Percentiles rank a stretch among this genome's conserved stretches.
These are phyloP conservation scores for Drosophila helvetica DNA, from an alignment of 2,888 invertebrate genomes.

Conservation along the genomic window DNA sequence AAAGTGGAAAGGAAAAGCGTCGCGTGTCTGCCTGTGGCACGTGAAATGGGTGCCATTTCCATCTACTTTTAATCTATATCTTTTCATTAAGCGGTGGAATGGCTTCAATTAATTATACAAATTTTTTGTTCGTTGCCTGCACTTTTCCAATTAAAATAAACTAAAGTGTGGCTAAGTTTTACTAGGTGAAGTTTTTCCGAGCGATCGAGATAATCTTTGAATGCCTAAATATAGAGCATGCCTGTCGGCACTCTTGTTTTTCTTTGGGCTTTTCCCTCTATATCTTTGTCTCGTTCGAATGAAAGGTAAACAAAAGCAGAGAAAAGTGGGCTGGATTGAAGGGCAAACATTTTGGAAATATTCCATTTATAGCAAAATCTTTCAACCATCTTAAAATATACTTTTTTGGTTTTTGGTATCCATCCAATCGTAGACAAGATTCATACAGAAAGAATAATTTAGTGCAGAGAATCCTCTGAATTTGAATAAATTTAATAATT, in stretches of 20 bases:
- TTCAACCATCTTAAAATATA: conserved; percentile 3
- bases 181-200: conserved; percentile 20
- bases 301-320: conserved; percentile 24
- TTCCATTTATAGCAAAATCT: conserved; percentile 1
- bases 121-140: conserved; percentile 34
- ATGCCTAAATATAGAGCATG: conserved; percentile 20
- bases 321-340: conserved; percentile 8
- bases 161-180: conserved; percentile 33
- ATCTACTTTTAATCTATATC: conserved; percentile 13
- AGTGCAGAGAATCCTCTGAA: no score
- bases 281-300: background rate
- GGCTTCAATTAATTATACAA: conserved; percentile 50
- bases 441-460: no score
- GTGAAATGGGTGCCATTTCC: conserved; percentile 28
- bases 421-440: no score
- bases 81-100: conserved; percentile 36
- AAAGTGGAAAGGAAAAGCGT: conserved; percentile 15
- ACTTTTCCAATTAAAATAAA: conserved; percentile 23
- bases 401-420: no score
- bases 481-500: no score
- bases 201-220: conserved; percentile 20
- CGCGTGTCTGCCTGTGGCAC: conserved; percentile 49
- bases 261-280: background rate
- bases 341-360: conserved; percentile 14
- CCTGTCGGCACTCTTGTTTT: conserved; percentile 18